phyloP scores from a whole-genome alignment of 1,140 invertebrate genomes.

The Pseudachorutes palmiensis region DNA sequence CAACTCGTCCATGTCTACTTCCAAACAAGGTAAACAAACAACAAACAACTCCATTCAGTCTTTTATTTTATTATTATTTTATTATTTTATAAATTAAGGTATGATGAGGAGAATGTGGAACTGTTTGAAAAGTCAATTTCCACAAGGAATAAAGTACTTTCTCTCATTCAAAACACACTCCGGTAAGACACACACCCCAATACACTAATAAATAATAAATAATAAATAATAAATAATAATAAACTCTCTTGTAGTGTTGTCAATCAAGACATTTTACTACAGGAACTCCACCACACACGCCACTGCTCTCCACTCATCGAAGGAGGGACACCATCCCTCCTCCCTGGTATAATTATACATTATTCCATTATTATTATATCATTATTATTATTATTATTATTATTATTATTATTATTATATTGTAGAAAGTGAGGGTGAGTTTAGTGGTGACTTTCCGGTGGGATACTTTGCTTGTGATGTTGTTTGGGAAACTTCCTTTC shows the following conservation, averaged over 20 bases:
- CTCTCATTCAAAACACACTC: background rate
- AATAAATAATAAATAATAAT: no score
- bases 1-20: no score
- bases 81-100: no score
- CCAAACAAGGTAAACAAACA: no score
- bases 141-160: no score
- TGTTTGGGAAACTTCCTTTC: slow-evolving; percentile 63
- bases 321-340: slow-evolving; percentile 38
- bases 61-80: no score
- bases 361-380: background rate
- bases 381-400: no score
- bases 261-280: slow-evolving; percentile 63
- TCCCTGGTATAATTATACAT: background rate
- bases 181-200: background rate
- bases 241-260: slow-evolving; percentile 55
- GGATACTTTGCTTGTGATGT: slow-evolving; percentile 65
- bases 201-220: no score
- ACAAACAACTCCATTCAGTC: no score
- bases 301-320: slow-evolving; percentile 62
- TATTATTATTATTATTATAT: slow-evolving; percentile 6
- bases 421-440: slow-evolving; percentile 36
- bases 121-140: no score
- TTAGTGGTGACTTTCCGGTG: slow-evolving; percentile 43
- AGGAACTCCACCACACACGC: slow-evolving; percentile 61
- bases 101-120: no score